Evolutionary conservation across 2,113 vertebrate genomes (phyloP).

Genomic region (Alosa alosa): DNA sequence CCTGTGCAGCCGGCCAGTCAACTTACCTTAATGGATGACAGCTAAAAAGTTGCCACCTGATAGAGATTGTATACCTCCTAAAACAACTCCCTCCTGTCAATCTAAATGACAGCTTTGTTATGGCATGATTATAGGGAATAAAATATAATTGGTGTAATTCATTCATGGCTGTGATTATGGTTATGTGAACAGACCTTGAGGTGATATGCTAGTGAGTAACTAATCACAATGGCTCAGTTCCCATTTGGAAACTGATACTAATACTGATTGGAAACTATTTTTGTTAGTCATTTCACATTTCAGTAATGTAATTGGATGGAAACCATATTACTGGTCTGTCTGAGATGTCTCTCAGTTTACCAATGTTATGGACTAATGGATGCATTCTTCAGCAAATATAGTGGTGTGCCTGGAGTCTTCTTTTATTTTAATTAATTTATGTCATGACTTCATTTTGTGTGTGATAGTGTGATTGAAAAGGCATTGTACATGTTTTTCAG

Average conservation of each 20-base stretch:
- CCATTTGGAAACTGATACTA: not conserved
- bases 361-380: not conserved
- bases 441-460: not conserved
- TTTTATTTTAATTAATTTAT: not conserved
- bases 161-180: not conserved
- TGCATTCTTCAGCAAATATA: not conserved
- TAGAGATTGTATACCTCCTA: not conserved
- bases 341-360: too few species aligned
- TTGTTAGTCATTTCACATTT: not conserved
- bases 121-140: not conserved
- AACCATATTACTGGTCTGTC: not conserved
- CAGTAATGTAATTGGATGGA: not conserved
- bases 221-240: not conserved
- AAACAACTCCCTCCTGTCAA: not conserved
- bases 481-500: not conserved
- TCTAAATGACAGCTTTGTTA: not conserved
- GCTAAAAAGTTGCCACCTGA: not conserved
- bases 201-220: not conserved
- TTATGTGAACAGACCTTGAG: not conserved
- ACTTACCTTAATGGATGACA: not conserved
- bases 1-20: not conserved
- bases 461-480: not conserved
- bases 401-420: not conserved
- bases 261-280: not conserved
- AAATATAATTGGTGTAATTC: not conserved